Conservation (phyloP, 37 sponge, comb jelly and placozoan species). For the Axinella damicornis region DNA sequence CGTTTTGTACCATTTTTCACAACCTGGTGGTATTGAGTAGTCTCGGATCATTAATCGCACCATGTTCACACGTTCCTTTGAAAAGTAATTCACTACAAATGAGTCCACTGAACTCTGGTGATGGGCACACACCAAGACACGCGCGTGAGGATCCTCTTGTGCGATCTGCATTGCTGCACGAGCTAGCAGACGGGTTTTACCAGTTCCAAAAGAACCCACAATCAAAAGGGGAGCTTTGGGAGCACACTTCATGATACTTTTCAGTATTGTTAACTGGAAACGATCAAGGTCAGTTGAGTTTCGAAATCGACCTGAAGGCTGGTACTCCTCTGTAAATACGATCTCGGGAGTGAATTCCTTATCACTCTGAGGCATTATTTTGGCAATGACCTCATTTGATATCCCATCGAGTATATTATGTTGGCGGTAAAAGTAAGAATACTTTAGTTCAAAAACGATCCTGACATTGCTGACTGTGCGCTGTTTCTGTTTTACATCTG, state of each 20-base stretch:
- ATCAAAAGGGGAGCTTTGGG: constrained; percentile 28
- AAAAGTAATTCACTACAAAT: constrained; percentile 57
- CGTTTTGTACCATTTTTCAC: neutral
- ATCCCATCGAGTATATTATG: neutral
- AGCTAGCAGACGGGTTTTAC: constrained; percentile 40
- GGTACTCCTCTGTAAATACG: too few species aligned
- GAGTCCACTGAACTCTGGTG: constrained; percentile 68
- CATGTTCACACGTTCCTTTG: neutral
- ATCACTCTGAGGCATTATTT: neutral
- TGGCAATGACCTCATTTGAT: neutral
- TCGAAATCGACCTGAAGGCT: too few species aligned
- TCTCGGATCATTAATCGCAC: neutral
- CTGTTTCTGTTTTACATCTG: too few species aligned
- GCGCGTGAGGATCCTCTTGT: neutral
- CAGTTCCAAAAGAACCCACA: constrained; percentile 55
- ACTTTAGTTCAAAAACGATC: constrained; percentile 1
- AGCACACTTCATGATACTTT: constrained; percentile 20
- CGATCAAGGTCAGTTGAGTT: neutral
- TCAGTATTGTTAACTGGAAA: constrained; percentile 24
- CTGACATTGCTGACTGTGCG: too few species aligned
- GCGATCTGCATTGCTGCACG: constrained; percentile 14
- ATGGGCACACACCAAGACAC: constrained; percentile 76
- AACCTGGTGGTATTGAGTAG: neutral
- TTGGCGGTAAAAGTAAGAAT: constrained; percentile 18
- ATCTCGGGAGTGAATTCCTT: too few species aligned